Percentiles rank a stretch among this genome's conserved stretches.
These are phyloP conservation scores for Reticulitermes lucifugus DNA, from an alignment of 2,888 invertebrate species.

Conservation along the genomic window DNA sequence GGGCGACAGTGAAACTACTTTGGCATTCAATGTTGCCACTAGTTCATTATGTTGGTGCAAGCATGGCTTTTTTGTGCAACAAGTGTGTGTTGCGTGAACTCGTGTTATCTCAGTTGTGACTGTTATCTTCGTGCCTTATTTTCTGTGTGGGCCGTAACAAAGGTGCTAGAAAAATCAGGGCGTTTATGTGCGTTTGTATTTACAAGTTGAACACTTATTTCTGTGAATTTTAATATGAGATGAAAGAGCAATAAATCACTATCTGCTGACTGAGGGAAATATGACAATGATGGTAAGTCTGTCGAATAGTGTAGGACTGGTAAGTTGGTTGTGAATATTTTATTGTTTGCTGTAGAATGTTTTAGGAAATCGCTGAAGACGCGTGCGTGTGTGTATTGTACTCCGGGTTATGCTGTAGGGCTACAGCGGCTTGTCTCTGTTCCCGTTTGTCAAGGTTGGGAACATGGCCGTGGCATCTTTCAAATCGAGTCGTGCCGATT, in stretches of 20 bases:
- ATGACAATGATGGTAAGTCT: background rate
- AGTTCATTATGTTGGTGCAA: background rate
- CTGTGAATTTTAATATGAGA: background rate
- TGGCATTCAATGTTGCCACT: background rate
- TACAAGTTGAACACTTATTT: background rate
- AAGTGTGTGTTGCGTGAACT: background rate
- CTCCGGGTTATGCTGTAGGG: background rate
- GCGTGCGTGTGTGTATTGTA: background rate
- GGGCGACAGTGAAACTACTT: background rate
- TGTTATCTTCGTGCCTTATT: background rate
- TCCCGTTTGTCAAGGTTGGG: background rate
- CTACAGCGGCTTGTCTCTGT: background rate
- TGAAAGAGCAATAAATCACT: background rate
- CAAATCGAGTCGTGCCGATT: too few species aligned
- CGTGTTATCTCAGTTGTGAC: background rate
- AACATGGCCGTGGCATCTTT: background rate
- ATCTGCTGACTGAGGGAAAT: background rate
- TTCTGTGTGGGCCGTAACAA: background rate
- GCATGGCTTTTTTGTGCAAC: conserved; percentile 14
- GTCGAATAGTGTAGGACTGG: background rate
- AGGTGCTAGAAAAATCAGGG: background rate
- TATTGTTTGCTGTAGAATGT: background rate
- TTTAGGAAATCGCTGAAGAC: background rate
- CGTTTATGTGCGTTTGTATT: background rate
- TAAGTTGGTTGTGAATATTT: background rate